Evolutionary conservation across 2,888 invertebrate genomes (phyloP).

Genomic region (Sarcophaga subvicina): DNA sequence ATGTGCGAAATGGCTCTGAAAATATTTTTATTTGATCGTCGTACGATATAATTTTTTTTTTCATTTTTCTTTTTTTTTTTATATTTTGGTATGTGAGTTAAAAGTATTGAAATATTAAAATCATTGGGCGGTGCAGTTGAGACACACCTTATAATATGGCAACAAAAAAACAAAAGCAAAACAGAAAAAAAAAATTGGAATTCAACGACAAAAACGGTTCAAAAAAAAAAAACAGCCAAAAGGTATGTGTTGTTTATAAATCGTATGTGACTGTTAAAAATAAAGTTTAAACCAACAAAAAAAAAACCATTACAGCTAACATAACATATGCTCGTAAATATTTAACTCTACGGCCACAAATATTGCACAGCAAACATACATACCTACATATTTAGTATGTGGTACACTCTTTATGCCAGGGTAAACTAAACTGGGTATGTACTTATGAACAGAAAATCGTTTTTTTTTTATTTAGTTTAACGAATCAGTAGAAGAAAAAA

Average conservation of each 20-base stretch:
- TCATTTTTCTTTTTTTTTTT: slow-evolving; percentile 15
- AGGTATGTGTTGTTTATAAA: slow-evolving; percentile 34
- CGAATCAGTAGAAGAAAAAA: slow-evolving; percentile 17
- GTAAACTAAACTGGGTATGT: not conserved
- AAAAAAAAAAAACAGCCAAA: slow-evolving; percentile 22
- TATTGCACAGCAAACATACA: not conserved
- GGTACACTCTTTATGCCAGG: not conserved
- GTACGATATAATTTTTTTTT: slow-evolving; percentile 26
- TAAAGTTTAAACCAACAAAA: not conserved
- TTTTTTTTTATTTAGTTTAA: slow-evolving; percentile 39
- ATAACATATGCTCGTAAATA: not conserved
- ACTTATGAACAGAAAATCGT: not conserved
- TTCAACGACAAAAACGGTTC: slow-evolving; percentile 57
- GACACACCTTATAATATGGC: slow-evolving; percentile 62
- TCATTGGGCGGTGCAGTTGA: slow-evolving; percentile 65
- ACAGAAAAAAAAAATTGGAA: slow-evolving; percentile 5
- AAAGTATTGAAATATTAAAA: slow-evolving; percentile 56
- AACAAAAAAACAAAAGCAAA: not conserved
- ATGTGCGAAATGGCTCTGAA: slow-evolving; percentile 66
- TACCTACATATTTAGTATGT: not conserved
- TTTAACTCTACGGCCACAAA: not conserved
- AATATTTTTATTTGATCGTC: slow-evolving; percentile 18
- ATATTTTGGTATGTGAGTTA: slow-evolving; percentile 61
- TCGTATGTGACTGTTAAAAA: slow-evolving; percentile 31
- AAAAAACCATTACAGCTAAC: slow-evolving; percentile 23